phyloP scores from a whole-genome alignment of 2,797 vertebrate species.

The Gymnothorax javanicus region DNA sequence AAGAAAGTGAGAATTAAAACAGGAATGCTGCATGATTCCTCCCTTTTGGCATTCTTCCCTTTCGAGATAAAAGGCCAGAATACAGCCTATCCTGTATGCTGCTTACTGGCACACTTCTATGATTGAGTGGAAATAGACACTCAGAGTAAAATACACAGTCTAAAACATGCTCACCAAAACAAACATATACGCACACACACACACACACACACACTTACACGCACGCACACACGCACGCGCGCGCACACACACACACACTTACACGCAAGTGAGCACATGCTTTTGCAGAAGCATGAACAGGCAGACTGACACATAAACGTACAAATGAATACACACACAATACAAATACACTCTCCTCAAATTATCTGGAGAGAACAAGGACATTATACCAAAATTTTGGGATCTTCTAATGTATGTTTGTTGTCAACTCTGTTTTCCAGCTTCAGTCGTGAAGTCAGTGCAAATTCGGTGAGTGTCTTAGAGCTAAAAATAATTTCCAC shows the following conservation, averaged over 20 bases:
- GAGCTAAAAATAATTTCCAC: neutral
- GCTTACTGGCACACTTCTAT: neutral
- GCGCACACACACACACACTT: constrained; percentile 28
- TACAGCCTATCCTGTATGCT: neutral
- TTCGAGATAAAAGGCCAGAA: constrained; percentile 12
- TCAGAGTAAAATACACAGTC: constrained; percentile 27
- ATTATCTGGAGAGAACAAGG: neutral
- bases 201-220: constrained; percentile 49
- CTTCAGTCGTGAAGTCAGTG: neutral
- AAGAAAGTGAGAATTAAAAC: neutral
- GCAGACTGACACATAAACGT: too few relatives aligned
- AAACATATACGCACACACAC: constrained; percentile 40
- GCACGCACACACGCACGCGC: neutral
- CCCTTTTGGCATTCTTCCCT: neutral
- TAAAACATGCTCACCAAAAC: neutral
- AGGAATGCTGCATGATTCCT: neutral
- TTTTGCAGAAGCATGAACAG: too few relatives aligned
- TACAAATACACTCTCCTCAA: neutral
- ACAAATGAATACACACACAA: too few relatives aligned
- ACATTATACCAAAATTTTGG: neutral
- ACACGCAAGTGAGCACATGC: neutral
- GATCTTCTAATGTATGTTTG: neutral
- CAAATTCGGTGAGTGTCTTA: neutral
- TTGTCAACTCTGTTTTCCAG: neutral
- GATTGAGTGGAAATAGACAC: neutral